Percentiles rank a stretch among this genome's conserved stretches.
Evolutionary conservation across 2,888 invertebrate genomes (phyloP).

Genomic region (Alsophila aescularia): DNA sequence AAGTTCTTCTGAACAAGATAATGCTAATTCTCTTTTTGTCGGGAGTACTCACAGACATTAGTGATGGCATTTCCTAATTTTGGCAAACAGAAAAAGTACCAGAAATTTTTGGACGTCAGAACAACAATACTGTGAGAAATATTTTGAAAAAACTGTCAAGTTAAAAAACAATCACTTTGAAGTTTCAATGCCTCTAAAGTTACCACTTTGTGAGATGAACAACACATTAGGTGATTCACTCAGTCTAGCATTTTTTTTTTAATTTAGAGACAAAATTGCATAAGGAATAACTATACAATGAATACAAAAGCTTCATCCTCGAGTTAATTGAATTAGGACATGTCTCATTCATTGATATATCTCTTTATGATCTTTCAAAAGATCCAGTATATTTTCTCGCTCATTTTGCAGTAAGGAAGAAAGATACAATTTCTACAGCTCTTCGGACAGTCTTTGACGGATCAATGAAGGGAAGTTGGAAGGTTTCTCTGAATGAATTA

Average conservation of each 20-base stretch:
- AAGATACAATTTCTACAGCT: not conserved
- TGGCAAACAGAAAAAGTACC: not conserved
- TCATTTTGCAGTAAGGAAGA: not conserved
- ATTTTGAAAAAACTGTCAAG: not conserved
- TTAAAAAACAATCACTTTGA: slow-evolving; percentile 5
- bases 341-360: not conserved
- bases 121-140: not conserved
- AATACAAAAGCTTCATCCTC: too few relatives aligned
- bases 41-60: not conserved
- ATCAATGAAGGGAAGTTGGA: not conserved
- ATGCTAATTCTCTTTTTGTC: not conserved
- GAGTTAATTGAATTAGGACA: not conserved
- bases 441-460: not conserved
- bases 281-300: too few relatives aligned
- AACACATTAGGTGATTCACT: not conserved
- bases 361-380: not conserved
- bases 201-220: not conserved
- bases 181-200: too few relatives aligned
- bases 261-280: too few relatives aligned
- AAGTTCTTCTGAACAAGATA: not conserved
- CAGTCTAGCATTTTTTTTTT: not conserved
- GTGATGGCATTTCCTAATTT: not conserved
- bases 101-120: not conserved
- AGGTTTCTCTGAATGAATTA: not conserved
- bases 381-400: not conserved